Conservation (phyloP, 2,888 invertebrate species). For the Philonicus albiceps region DNA sequence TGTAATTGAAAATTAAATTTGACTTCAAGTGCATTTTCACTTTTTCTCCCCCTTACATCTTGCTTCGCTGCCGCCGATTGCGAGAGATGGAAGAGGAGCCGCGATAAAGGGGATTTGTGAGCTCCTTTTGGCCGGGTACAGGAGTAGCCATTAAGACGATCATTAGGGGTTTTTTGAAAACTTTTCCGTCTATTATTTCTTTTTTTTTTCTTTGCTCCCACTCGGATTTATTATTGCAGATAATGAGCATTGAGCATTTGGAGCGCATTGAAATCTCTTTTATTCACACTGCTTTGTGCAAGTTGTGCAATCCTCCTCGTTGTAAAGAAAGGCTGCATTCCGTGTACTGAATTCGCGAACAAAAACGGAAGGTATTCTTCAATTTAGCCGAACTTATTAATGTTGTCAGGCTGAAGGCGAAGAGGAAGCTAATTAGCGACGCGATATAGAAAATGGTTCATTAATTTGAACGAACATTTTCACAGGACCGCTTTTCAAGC, state of each 20-base stretch:
- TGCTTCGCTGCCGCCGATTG: background rate
- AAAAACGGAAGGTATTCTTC: background rate
- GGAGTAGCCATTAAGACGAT: constrained; percentile 7
- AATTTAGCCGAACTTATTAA: background rate
- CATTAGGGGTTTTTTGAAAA: background rate
- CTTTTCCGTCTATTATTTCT: background rate
- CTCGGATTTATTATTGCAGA: background rate
- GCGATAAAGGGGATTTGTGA: constrained; percentile 6
- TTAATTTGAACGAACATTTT: background rate
- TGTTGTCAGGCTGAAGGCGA: background rate
- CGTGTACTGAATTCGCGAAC: background rate
- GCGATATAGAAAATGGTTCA: background rate
- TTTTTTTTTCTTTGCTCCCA: background rate
- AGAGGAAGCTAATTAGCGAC: background rate
- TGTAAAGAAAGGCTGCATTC: background rate
- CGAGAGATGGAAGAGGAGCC: background rate
- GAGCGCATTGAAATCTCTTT: background rate
- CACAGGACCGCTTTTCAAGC: background rate
- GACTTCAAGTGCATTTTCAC: constrained; percentile 12
- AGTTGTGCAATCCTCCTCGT: background rate
- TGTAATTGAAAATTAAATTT: constrained; percentile 35
- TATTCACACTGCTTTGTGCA: background rate
- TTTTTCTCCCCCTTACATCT: background rate
- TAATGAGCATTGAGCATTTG: background rate
- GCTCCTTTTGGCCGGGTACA: background rate